Conservation (phyloP, 2,797 vertebrate genomes). For the Hirundo rustica region DNA sequence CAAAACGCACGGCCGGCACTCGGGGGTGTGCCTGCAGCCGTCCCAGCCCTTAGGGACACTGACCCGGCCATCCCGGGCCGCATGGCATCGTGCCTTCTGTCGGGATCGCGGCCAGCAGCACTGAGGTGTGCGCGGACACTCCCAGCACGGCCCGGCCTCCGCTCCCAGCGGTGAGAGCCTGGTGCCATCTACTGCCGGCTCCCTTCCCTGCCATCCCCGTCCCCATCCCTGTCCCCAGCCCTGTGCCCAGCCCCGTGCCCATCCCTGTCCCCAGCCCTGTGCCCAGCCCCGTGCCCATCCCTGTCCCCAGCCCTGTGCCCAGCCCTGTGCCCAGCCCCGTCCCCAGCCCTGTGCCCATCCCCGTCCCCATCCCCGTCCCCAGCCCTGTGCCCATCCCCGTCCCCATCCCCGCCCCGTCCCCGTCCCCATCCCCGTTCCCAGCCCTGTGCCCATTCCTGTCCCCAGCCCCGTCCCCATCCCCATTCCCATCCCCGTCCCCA, state of each 20-base stretch:
- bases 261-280: too few species aligned
- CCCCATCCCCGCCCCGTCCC: too few species aligned
- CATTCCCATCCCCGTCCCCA: too few species aligned
- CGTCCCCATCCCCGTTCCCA: too few species aligned
- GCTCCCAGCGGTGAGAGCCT: neutral
- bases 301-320: neutral
- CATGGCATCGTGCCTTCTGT: neutral
- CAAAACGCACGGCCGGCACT: neutral
- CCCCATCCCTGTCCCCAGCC: too few species aligned
- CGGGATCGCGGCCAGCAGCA: neutral
- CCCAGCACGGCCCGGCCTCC: neutral
- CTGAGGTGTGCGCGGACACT: neutral
- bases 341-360: too few species aligned
- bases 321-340: too few species aligned
- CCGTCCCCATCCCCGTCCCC: neutral
- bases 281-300: neutral
- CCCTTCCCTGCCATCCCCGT: neutral
- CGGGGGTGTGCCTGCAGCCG: neutral
- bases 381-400: too few species aligned
- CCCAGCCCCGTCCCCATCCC: too few species aligned
- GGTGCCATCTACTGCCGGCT: slow-evolving; percentile 50
- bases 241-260: too few species aligned
- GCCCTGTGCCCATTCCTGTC: too few species aligned
- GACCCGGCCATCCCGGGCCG: neutral
- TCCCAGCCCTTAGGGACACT: neutral